Base-by-base conservation (phyloP, 2,797 vertebrate species). In the Mus minutoides region DNA sequence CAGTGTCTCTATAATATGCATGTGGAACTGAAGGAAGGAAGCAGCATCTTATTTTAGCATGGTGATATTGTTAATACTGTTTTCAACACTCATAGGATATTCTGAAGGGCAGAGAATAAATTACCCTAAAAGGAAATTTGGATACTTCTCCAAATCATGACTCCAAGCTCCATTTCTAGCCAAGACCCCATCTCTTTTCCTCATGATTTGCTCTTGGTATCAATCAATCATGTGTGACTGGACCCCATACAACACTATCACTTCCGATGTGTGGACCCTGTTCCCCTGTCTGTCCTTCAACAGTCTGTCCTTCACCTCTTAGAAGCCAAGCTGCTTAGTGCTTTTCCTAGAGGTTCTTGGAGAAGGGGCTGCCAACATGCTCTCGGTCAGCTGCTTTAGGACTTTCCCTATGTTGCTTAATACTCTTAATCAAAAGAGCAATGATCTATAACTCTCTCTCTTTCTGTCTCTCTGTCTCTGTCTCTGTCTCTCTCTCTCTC, bases 1-100 rank as follows among this genome's bases (percentile, higher is more conserved):
- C 93, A 75, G 69, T 92, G 89, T 93, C 97, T 98, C 96, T 90
- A 94, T 4, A 94, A 49, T 52, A 46, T 79, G 31, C 22, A 69
- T 64, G 89, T 83, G 89, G 58, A 97, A 94, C 52, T 89, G 78
- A 95, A 34, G 94, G 0, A 12, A 88, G 94, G 86, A 0, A 90
- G 90, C 69, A 80, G 24, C 34, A 97, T 29, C 46, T 43, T 79
- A 21, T 93, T 69, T 56, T 96, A 82, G 56, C 46, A 82, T 26
- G 29, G 22, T 85, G 34, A 29, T 94, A 94, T 13, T 85, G 43
- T 6, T 54, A 64, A 78, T 73, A 24, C 54, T 95, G 80, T 96
- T 97, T 92, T 97, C 79, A 95, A 52, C 40, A 77, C 60, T n/a
- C 54, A 67, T 11, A 91, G 88, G 73, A n/a, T 92, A 87, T 88